Conservation (phyloP, 2,113 vertebrate species). For the Salvator merianae region DNA sequence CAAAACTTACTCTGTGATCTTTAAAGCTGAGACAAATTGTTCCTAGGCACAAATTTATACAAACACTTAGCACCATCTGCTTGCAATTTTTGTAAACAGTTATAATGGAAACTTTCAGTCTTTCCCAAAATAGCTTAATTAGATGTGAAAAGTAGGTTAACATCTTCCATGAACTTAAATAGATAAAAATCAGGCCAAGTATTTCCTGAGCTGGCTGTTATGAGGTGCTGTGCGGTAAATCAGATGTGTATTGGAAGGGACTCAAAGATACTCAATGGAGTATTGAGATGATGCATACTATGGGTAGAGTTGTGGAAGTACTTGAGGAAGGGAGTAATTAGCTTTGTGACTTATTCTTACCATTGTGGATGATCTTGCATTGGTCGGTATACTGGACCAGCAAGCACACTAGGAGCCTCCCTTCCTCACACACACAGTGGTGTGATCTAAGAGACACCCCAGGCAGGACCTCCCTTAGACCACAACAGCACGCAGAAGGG, state of each 20-base stretch:
- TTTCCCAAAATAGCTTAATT: constrained; percentile 60
- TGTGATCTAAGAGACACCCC: no score
- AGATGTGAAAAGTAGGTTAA: constrained; percentile 42
- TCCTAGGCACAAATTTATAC: constrained; percentile 74
- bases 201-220: not conserved
- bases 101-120: constrained; percentile 35
- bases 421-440: no score
- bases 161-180: constrained; percentile 28
- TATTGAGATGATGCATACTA: no score
- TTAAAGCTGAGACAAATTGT: constrained; percentile 80
- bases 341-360: no score
- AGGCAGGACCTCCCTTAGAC: no score
- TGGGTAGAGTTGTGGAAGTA: no score
- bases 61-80: constrained; percentile 68
- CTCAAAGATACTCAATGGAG: no score
- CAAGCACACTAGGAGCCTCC: no score
- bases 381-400: no score
- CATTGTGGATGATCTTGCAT: no score
- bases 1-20: constrained; percentile 74
- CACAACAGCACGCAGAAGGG: no score
- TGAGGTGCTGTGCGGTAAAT: not conserved
- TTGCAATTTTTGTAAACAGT: constrained; percentile 52
- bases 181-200: not conserved
- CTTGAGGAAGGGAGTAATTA: no score
- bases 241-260: not conserved